phyloP scores from a whole-genome alignment of 2,113 vertebrate species.

The Phalacrocorax aristotelis region DNA sequence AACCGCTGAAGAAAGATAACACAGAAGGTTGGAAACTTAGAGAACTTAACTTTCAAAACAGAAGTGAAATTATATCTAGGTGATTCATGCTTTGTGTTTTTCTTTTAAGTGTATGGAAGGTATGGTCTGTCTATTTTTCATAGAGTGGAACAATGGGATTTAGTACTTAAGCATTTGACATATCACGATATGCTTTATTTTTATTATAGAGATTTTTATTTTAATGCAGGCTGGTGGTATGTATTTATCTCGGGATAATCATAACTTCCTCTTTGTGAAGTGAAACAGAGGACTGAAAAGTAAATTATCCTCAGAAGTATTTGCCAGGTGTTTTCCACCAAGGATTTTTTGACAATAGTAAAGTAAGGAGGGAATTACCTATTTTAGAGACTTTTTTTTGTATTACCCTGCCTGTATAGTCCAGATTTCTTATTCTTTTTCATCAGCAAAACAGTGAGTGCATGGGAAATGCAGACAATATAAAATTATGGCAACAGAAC shows the following conservation, averaged over 20 bases:
- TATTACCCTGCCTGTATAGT: neutral
- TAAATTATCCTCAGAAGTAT: neutral
- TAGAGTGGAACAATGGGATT: neutral
- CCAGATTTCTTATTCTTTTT: neutral
- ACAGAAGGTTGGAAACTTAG: neutral
- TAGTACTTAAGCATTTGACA: neutral
- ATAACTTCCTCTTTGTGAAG: neutral
- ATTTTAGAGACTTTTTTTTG: neutral
- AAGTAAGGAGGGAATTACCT: neutral
- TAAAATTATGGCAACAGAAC: neutral
- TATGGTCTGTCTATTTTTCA: neutral
- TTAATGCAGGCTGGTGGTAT: neutral
- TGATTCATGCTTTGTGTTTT: neutral
- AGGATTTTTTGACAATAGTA: neutral
- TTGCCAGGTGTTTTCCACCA: neutral
- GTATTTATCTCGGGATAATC: neutral
- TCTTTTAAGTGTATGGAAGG: neutral
- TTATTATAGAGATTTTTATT: neutral
- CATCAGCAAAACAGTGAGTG: neutral
- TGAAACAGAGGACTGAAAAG: neutral
- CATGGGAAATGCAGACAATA: neutral
- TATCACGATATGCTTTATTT: neutral
- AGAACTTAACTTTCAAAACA: neutral
- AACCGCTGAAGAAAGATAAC: neutral
- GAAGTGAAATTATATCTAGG: neutral